A percentile compares a stretch with the other conserved stretches of the same genome.
Evolutionary conservation across 2,113 vertebrate genomes (phyloP).

Genomic region (Maccullochella peelii): DNA sequence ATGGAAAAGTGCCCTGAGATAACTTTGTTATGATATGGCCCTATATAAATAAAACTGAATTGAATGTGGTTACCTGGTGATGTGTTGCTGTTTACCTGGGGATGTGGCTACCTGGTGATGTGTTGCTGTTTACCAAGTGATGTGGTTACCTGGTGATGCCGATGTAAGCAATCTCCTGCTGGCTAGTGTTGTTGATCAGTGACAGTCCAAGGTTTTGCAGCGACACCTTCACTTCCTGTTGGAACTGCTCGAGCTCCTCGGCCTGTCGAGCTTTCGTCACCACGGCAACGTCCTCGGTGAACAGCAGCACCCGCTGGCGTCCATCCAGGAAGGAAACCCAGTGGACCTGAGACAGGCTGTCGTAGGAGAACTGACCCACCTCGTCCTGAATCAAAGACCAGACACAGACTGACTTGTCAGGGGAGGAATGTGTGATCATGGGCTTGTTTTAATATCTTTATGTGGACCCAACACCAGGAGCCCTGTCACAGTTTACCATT

Average conservation of each 20-base stretch:
- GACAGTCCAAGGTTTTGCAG: conserved; percentile 95
- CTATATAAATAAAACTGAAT: no score
- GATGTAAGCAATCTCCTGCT: conserved; percentile 94
- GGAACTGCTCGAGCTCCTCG: conserved; percentile 94
- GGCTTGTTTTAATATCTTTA: not conserved
- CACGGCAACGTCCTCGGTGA: conserved; percentile 93
- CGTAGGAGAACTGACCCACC: conserved; percentile 91
- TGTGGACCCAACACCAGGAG: not conserved
- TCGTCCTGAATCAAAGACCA: conserved; percentile 85
- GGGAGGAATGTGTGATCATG: not conserved
- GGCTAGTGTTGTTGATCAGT: conserved; percentile 90
- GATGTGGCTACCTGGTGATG: not conserved
- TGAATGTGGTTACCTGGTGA: no score
- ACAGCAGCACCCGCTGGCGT: conserved; percentile 93
- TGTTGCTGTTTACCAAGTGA: conserved; percentile 82
- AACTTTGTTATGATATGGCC: no score
- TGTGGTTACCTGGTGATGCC: conserved; percentile 93
- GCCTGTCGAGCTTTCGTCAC: conserved; percentile 94
- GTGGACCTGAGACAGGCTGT: conserved; percentile 89
- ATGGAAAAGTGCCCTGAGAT: no score
- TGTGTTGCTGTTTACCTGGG: not conserved
- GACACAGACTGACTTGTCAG: not conserved
- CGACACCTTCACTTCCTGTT: conserved; percentile 91
- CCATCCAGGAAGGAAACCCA: conserved; percentile 98
- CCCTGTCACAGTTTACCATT: not conserved